phyloP scores from a whole-genome alignment of 2,888 invertebrate species.

The Papilio elwesi region DNA sequence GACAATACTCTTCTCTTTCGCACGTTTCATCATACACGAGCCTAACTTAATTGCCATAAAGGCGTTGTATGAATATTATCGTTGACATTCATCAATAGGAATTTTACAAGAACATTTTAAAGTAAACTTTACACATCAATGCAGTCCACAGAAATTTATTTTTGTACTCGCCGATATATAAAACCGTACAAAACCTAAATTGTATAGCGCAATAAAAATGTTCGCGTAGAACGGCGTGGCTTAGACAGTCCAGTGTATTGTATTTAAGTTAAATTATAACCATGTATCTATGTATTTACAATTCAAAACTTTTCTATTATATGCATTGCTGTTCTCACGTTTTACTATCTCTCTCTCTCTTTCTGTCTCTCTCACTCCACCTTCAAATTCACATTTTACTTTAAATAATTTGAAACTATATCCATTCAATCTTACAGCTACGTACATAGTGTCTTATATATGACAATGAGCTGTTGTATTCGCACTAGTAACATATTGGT shows the following conservation, averaged over 20 bases:
- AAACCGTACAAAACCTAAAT: slow-evolving; percentile 11
- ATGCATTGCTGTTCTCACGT: neutral
- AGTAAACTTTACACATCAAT: no score
- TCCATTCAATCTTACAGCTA: neutral
- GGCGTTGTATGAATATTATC: no score
- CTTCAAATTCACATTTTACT: no score
- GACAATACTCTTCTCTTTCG: no score
- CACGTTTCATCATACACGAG: no score
- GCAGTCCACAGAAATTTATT: no score
- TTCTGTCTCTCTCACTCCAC: no score
- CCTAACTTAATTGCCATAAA: no score
- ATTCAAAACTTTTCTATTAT: neutral
- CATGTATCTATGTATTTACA: neutral
- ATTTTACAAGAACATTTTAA: no score
- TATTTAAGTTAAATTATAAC: neutral
- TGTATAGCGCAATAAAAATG: neutral
- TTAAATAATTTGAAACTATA: neutral
- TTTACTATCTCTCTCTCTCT: no score
- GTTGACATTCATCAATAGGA: no score
- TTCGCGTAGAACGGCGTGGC: no score
- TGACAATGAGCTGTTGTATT: neutral
- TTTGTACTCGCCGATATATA: neutral
- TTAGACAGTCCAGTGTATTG: neutral
- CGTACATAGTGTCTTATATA: neutral
- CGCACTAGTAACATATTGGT: neutral